These are phyloP conservation scores for Girardinichthys multiradiatus DNA, from an alignment of 2,113 vertebrate genomes.

Conservation along the genomic window DNA sequence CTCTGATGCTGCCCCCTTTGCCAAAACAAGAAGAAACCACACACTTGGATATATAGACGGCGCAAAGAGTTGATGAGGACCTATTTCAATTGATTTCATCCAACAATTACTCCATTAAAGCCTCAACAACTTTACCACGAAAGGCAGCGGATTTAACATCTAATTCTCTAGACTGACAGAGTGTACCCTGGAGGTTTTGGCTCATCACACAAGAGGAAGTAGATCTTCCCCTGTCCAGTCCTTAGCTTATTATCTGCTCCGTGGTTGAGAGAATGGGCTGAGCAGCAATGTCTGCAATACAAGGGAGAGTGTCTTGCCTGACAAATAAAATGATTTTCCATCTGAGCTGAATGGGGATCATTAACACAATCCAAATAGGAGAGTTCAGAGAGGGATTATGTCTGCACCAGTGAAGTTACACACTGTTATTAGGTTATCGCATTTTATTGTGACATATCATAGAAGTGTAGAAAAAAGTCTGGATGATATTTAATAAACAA, in stretches of 20 bases:
- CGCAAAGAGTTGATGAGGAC: conserved; percentile 66
- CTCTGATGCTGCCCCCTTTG: conserved; percentile 48
- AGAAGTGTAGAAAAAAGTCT: not conserved
- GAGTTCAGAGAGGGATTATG: conserved; percentile 12
- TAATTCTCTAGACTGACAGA: conserved; percentile 49
- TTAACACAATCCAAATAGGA: conserved; percentile 27
- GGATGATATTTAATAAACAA: not conserved
- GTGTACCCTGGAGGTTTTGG: conserved; percentile 30
- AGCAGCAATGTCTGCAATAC: conserved; percentile 27
- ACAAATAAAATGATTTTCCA: conserved; percentile 33
- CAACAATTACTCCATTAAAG: conserved; percentile 78
- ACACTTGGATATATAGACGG: conserved; percentile 25
- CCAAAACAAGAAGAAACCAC: conserved; percentile 23
- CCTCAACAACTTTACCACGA: conserved; percentile 60
- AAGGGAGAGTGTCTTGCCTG: conserved; percentile 32
- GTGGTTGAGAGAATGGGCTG: conserved; percentile 29
- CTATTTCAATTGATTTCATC: conserved; percentile 73
- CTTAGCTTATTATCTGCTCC: conserved; percentile 49
- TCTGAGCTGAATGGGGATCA: conserved; percentile 30
- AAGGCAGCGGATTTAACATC: conserved; percentile 59
- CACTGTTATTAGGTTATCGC: conserved; percentile 19
- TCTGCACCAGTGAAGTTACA: conserved; percentile 23
- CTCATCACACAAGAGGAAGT: conserved; percentile 43
- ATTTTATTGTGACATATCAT: conserved; percentile 16
- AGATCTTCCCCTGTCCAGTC: conserved; percentile 3